Evolutionary conservation across 2,888 invertebrate species (phyloP), one percentile per base, ranked within the genome.

Genomic region (Cenopis cana): DNA sequence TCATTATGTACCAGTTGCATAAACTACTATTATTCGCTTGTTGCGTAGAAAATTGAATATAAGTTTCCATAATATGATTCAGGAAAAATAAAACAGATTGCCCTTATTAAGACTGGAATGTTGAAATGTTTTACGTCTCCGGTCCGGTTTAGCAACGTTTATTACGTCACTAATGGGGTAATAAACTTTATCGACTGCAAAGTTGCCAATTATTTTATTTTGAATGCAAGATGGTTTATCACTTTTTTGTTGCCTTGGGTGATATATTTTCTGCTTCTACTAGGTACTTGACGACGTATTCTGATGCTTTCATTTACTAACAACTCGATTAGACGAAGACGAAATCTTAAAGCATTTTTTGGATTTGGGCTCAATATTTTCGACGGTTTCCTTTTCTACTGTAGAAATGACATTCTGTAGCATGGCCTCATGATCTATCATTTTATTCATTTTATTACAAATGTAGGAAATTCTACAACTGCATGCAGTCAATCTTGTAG

Each of bases 131-230:
- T 52, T 54, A 54, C 20, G 60, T 38, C 14, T 14, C 64, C 52
- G n/a, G 24, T 54, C 20, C 38, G 52, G 18, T 54, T 54, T 54
- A n/a, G 52, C 54, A 50, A 50, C 62, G 52, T 20, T 52, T 38
- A 64, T 64, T 64, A 38, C 24, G n/a, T 52, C 38, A 33, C 52
- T 10, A 54, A 64, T 54, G 20, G 38, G 12, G 52, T 24, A 18
- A 64, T 64, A 64, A 64, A 64, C 38, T 38, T 64, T 54, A 64
- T 64, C 38, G 64, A 54, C 52, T 64, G 64, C 52, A 64, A 54
- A 38, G 52, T 54, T 64, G 64, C 9, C 20, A 24, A 38, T 52
- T 64, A 64, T 38, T 49, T 64, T 24, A 64, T 64, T 38, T 24
- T 64, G 0, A 24, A 38, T 54, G 52, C 24, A 12, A 24, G 38